Conservation (phyloP, 2,888 invertebrate species). For the Philhelius pedissequus region DNA sequence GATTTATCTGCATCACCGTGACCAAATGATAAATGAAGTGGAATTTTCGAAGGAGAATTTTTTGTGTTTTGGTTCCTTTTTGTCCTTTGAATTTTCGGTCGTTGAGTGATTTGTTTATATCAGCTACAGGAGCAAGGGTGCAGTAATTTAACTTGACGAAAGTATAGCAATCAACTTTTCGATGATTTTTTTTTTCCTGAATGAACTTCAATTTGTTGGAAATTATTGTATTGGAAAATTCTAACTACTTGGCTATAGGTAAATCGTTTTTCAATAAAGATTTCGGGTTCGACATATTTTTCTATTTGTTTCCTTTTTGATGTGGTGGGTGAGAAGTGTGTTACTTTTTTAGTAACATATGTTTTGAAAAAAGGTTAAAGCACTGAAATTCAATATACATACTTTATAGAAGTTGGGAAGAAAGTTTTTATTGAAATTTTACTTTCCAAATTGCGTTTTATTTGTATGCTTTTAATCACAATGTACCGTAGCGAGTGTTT, state of each 20-base stretch:
- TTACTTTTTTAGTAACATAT: no score
- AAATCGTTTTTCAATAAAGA: background rate
- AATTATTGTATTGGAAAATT: background rate
- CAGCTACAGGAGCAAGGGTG: background rate
- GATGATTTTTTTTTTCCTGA: background rate
- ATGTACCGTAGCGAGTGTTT: no score
- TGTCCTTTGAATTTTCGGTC: background rate
- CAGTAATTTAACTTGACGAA: background rate
- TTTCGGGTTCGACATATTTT: background rate
- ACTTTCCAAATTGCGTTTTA: no score
- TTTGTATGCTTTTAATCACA: no score
- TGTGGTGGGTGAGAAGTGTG: no score
- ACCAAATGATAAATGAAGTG: constrained; percentile 41
- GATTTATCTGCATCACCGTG: constrained; percentile 31
- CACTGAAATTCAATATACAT: no score
- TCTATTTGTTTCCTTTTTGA: background rate
- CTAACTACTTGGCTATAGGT: background rate
- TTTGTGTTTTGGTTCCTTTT: constrained; percentile 1
- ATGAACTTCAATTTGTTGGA: background rate
- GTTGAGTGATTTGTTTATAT: constrained; percentile 2
- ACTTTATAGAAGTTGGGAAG: no score
- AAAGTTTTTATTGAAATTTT: no score
- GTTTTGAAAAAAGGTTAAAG: no score
- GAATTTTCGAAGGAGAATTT: background rate
- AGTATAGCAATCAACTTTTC: background rate